A percentile compares a stretch with the other conserved stretches of the same genome.
These are phyloP conservation scores for Perizoma affinitatum DNA, from an alignment of 2,888 invertebrate species.

Conservation along the genomic window DNA sequence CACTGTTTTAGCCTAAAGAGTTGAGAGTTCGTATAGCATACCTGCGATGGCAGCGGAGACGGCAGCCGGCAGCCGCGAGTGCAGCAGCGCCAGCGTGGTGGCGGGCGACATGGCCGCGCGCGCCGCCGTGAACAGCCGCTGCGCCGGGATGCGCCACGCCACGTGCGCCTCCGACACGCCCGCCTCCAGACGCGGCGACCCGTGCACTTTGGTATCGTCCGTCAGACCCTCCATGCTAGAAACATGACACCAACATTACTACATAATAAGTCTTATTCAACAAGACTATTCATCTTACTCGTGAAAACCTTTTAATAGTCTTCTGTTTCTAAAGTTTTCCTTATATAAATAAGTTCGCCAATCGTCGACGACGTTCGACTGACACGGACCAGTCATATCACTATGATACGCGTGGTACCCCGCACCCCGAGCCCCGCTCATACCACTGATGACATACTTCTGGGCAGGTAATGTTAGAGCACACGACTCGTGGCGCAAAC, in stretches of 20 bases:
- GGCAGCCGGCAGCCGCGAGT: conserved; percentile 85
- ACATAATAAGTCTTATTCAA: too few species aligned
- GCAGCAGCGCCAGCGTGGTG: conserved; percentile 89
- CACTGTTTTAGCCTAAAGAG: neutral
- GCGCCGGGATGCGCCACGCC: conserved; percentile 41
- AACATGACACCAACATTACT: neutral
- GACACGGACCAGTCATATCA: too few species aligned
- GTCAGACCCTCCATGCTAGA: conserved; percentile 85
- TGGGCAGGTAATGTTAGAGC: too few species aligned
- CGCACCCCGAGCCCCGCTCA: too few species aligned
- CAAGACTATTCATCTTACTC: too few species aligned
- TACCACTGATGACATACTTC: too few species aligned
- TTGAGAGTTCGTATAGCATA: conserved; percentile 27
- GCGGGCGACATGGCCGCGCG: conserved; percentile 92
- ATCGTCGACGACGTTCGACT: too few species aligned
- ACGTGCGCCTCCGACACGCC: conserved; percentile 17
- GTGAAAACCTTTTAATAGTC: too few species aligned
- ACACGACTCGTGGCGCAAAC: too few species aligned
- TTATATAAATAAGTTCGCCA: too few species aligned
- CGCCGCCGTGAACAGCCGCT: conserved; percentile 88
- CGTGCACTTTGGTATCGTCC: conserved; percentile 86
- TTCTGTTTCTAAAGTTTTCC: too few species aligned
- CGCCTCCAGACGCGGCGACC: conserved; percentile 34
- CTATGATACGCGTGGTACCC: too few species aligned
- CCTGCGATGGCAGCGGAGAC: conserved; percentile 76